Evolutionary conservation across 1,140 invertebrate genomes (phyloP).

Genomic region (Coenobita brevimanus): DNA sequence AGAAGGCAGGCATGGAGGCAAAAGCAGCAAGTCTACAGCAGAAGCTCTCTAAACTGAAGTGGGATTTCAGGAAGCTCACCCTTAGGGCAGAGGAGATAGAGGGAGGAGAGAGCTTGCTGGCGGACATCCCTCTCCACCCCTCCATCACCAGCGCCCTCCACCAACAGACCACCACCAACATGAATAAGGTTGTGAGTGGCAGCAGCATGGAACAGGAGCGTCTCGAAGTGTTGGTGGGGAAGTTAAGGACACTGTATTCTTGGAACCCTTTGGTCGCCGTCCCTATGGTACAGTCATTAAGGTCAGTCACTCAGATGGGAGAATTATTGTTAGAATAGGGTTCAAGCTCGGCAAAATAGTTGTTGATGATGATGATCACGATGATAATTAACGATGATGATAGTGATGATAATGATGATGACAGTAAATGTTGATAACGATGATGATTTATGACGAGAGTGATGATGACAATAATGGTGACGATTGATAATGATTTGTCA

Average conservation of each 20-base stretch:
- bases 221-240: conserved; percentile 49
- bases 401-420: too few relatives aligned
- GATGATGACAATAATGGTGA: too few relatives aligned
- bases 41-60: conserved; percentile 53
- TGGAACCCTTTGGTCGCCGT: conserved; percentile 52
- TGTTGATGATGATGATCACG: too few relatives aligned
- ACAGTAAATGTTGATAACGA: too few relatives aligned
- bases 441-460: too few relatives aligned
- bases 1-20: conserved; percentile 42
- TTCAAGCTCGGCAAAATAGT: too few relatives aligned
- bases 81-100: conserved; percentile 45
- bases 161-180: conserved; percentile 43
- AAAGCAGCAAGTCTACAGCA: conserved; percentile 31
- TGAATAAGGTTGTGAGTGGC: conserved; percentile 48
- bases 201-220: conserved; percentile 41
- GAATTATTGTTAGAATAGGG: too few relatives aligned
- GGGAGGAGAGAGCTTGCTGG: conserved; percentile 36
- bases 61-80: conserved; percentile 39
- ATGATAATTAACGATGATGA: too few relatives aligned
- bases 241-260: conserved; percentile 44
- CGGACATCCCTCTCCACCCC: conserved; percentile 38
- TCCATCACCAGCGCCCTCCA: conserved; percentile 38
- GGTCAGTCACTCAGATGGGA: conserved; percentile 42
- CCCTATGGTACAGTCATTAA: conserved; percentile 9
- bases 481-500: too few relatives aligned